A percentile compares a stretch with the other conserved stretches of the same genome.
Evolutionary conservation across 2,113 vertebrate genomes (phyloP).

Genomic region (Cottus gobio): DNA sequence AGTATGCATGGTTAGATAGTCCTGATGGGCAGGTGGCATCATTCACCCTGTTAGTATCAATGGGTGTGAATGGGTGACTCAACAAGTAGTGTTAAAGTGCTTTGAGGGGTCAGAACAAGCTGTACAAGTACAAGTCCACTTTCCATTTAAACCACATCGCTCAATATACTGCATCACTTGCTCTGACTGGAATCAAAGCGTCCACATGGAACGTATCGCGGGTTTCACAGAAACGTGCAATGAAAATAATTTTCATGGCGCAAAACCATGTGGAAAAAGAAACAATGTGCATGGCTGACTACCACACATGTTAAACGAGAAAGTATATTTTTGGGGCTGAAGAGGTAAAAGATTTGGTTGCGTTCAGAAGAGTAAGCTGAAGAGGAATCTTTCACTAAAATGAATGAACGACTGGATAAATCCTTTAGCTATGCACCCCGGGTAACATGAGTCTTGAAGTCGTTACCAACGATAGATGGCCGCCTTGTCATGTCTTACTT

Average conservation of each 20-base stretch:
- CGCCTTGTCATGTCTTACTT: conserved; percentile 74
- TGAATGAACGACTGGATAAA: conserved; percentile 43
- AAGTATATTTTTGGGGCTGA: background rate
- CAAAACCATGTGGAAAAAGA: background rate
- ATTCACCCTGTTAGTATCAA: background rate
- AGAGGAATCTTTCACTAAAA: conserved; percentile 38
- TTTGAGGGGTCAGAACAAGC: background rate
- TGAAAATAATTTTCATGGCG: no score
- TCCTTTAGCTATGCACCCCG: conserved; percentile 37
- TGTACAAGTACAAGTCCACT: background rate
- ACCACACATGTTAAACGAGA: background rate
- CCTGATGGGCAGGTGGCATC: background rate
- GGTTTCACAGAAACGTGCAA: no score
- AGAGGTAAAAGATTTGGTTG: conserved; percentile 20
- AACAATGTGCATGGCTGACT: background rate
- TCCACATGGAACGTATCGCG: background rate
- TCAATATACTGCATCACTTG: background rate
- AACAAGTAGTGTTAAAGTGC: background rate
- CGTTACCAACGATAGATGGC: conserved; percentile 54
- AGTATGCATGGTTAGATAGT: background rate
- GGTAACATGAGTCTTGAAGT: conserved; percentile 59
- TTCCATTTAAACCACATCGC: background rate
- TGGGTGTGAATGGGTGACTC: background rate
- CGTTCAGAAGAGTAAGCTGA: conserved; percentile 35
- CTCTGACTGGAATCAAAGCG: background rate